Evolutionary conservation across 2,888 invertebrate genomes (phyloP), one percentile per base, ranked within the genome.

Genomic region (Drosophila flavopinicola): DNA sequence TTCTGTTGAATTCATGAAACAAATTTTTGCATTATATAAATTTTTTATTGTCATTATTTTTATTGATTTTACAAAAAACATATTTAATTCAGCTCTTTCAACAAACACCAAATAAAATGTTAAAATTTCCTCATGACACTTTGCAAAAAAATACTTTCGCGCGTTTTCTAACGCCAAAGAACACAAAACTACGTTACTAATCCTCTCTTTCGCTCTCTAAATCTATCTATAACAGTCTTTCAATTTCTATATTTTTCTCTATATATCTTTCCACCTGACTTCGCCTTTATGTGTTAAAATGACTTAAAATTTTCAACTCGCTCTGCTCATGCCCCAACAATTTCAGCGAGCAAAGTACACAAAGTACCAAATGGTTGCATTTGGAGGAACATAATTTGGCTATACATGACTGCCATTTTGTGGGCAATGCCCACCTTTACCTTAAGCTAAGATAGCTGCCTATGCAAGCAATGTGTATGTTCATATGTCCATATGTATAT

Each of bases 41-140:
- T 33, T 0, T n/a, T 10, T 25, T 32, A 29, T 35, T 24, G n/a
- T 35, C 51, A 32, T 58, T 15, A 6, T 60, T 56, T 76, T 47
- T 29, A 37, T 66, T 49, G 38, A 47, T 54, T 65, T 45, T 67
- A 66, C 56, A 75, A 69, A 48, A 71, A 77, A 72, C 64, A 72
- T 68, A 79, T 73, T 89, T 89, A 89, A 89, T 89, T 89, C 84
- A 89, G 89, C 89, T 89, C 88, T 89, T 89, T 89, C 89, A 89
- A 89, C 89, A 89, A 89, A 88, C 78, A 88, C 89, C 89, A 88
- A 85, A 80, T 71, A 76, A 77, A 87, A 88, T 88, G 84, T 88
- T 80, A 65, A 75, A 88, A 75, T 84, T 84, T 89, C 89, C 89
- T 89, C 89, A 89, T 83, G 72, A 82, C 64, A 80, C 74, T 61